A percentile compares a stretch with the other conserved stretches of the same genome.
Evolutionary conservation across 37 sponge, comb jelly and placozoan species (phyloP).

Genomic region (Eunapius fragilis): DNA sequence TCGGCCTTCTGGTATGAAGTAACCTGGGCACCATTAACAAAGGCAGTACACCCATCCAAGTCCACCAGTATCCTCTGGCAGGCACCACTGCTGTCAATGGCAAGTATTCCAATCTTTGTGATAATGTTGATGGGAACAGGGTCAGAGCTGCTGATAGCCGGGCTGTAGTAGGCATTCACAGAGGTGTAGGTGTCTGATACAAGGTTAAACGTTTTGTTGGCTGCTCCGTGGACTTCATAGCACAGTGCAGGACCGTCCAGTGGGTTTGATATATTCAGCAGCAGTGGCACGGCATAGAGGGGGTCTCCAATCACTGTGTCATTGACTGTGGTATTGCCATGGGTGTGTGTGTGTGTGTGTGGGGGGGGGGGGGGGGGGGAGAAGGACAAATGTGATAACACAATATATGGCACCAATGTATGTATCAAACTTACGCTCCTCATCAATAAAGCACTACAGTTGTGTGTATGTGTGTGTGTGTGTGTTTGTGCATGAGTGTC

Average conservation of each 20-base stretch:
- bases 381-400: not conserved
- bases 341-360: no score
- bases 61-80: conserved; percentile 1
- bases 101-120: conserved; percentile 20
- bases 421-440: no score
- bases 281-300: conserved; percentile 47
- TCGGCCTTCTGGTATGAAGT: not conserved
- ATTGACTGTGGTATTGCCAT: conserved; percentile 19
- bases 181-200: conserved; percentile 65
- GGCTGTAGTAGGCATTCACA: conserved; percentile 53
- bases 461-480: no score
- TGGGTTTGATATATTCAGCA: conserved; percentile 12
- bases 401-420: no score
- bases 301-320: conserved; percentile 66
- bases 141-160: not conserved
- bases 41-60: not conserved
- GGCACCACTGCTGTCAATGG: conserved; percentile 18
- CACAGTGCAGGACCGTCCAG: conserved; percentile 29
- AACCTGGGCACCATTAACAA: not conserved
- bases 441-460: not conserved
- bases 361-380: no score
- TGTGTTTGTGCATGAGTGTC: no score
- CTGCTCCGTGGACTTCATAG: conserved; percentile 63
- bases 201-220: conserved; percentile 17
- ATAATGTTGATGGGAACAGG: conserved; percentile 24